Evolutionary conservation across 2,113 vertebrate species (phyloP), one percentile per base, ranked within the genome.

Genomic region (Orcinus orca): DNA sequence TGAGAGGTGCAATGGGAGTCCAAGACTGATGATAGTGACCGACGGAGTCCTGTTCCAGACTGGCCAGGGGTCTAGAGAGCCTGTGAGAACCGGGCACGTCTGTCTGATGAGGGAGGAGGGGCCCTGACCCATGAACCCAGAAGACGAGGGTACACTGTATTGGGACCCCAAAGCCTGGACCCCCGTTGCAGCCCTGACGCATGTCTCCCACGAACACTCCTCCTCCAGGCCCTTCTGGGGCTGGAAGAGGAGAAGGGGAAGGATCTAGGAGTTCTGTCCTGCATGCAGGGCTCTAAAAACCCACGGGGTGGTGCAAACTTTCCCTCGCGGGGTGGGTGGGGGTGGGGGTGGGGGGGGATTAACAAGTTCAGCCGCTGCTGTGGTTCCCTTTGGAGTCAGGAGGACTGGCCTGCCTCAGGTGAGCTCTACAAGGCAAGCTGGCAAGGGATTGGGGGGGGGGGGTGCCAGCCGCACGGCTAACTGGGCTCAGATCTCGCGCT

Each of bases 271-370:
- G 36, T 8, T 77, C 88, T 36, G n/a, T 38, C 23, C 36, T 36
- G 41, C 6, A 2, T 11, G 47, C 8, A 9, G 44, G 65, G 68
- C 14, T 76, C 44, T 60, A 31, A 33, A 71, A 53, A 13, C n/a
- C 62, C 73, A 29, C 0, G 0, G 6, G n/a, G 21, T n/a, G 93
- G 5, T 41, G 38, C 12, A 82, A 60, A 50, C 41, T 84, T 44
- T 44, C 71, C 77, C 41, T 88, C 3, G 44, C 2, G 44, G n/a
- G n/a, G n/a, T n/a, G n/a, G n/a, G 38, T 4, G 38, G 38, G 5
- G 38, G 38, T 1, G 10, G 10, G 47, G 12, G 2, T 0, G 12
- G 31, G 31, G 3, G 0, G 47, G 21, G 8, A 9, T 38, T 53
- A 31, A 23, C 33, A 67, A 23, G 44, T 29, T 63, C 36, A 23